Conservation (phyloP, 2,888 invertebrate genomes). For the Heliconius ismenius region DNA sequence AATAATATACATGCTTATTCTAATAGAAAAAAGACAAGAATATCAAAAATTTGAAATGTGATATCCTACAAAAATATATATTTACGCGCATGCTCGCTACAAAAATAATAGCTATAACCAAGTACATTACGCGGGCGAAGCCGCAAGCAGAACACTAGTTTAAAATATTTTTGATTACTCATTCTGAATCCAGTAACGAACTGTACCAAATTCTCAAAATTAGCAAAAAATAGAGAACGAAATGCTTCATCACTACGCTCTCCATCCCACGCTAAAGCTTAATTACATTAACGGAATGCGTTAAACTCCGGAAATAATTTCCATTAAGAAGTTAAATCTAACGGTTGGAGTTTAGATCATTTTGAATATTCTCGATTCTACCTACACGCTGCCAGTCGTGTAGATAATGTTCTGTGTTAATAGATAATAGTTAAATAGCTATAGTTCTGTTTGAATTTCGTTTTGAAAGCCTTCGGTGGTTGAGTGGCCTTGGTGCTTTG, state of each 20-base stretch:
- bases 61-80: no score
- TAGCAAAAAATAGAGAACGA: background rate
- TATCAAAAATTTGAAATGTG: no score
- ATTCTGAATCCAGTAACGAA: background rate
- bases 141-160: background rate
- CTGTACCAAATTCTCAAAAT: background rate
- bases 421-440: constrained; percentile 32
- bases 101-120: background rate
- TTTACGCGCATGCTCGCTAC: no score
- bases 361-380: constrained; percentile 30
- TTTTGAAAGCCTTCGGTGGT: constrained; percentile 27
- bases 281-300: background rate
- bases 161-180: no score
- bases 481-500: background rate
- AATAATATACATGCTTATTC: no score
- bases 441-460: constrained; percentile 22
- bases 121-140: background rate
- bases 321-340: constrained; percentile 32
- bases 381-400: constrained; percentile 32
- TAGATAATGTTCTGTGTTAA: constrained; percentile 34
- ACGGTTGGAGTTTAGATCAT: constrained; percentile 28
- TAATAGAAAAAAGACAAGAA: no score
- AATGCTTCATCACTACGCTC: constrained; percentile 4
- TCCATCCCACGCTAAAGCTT: background rate
- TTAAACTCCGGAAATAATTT: constrained; percentile 15